Percentiles rank a stretch among this genome's conserved stretches.
These are phyloP conservation scores for Mormoops blainvillei DNA, from an alignment of 2,113 vertebrate species.

Conservation along the genomic window DNA sequence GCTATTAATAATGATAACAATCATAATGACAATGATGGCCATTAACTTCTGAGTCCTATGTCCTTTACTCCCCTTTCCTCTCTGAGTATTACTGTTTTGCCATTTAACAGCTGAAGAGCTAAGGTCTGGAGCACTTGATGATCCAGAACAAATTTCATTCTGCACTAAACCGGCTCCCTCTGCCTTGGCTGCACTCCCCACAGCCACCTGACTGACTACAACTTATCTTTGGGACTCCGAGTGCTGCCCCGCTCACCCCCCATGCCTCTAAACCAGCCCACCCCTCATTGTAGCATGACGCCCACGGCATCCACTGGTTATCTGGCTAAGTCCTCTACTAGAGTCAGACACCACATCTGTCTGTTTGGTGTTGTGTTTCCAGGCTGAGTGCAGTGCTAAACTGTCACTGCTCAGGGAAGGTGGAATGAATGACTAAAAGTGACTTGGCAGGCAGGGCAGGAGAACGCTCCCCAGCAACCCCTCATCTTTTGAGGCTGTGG, in stretches of 20 bases:
- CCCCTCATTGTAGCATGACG: background rate
- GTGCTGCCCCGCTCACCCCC: too few species aligned
- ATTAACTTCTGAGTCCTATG: background rate
- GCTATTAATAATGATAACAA: background rate
- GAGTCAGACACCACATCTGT: background rate
- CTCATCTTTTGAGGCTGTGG: background rate
- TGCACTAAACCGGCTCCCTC: background rate
- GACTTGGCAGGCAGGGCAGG: background rate
- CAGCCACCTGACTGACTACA: background rate
- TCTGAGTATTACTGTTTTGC: background rate
- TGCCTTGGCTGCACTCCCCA: accelerated
- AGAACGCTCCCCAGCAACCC: accelerated
- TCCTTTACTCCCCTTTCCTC: background rate
- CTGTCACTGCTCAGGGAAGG: background rate
- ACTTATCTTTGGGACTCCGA: background rate
- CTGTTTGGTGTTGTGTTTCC: background rate
- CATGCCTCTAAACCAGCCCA: accelerated
- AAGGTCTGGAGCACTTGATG: background rate
- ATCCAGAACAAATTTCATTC: background rate
- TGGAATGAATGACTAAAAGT: background rate
- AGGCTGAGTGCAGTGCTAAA: too few species aligned
- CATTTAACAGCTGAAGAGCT: background rate
- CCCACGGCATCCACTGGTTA: accelerated
- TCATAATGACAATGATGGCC: too few species aligned
- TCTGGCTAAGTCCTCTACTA: background rate